Evolutionary conservation across 2,113 vertebrate genomes (phyloP).

Genomic region (Larimichthys polyactis): DNA sequence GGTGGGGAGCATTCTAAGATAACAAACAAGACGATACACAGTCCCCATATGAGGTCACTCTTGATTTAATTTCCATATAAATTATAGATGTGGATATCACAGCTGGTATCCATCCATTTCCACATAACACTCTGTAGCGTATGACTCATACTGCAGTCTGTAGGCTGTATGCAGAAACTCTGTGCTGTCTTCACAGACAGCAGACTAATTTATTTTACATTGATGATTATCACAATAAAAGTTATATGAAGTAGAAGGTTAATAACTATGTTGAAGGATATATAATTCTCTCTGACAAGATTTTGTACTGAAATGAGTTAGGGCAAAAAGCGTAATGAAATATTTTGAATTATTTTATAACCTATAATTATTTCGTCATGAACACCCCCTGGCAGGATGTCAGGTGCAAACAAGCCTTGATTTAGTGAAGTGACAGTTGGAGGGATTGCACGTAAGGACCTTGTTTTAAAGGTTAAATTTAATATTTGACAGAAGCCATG

Average conservation of each 20-base stretch:
- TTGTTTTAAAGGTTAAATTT: slow-evolving; percentile 1
- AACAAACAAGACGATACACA: not conserved
- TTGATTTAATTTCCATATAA: slow-evolving; percentile 28
- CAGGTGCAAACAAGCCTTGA: slow-evolving; percentile 70
- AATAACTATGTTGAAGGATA: slow-evolving; percentile 34
- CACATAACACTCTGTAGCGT: not conserved
- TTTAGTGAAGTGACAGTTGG: slow-evolving; percentile 54
- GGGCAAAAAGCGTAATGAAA: slow-evolving; percentile 48
- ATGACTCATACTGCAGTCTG: slow-evolving; percentile 13
- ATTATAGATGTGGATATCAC: not conserved
- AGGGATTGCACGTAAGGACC: slow-evolving; percentile 6
- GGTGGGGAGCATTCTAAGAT: not conserved
- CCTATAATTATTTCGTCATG: slow-evolving; percentile 74
- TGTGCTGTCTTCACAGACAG: slow-evolving; percentile 1
- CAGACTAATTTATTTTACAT: slow-evolving; percentile 2
- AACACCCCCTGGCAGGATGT: slow-evolving; percentile 50
- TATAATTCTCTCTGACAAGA: slow-evolving; percentile 29
- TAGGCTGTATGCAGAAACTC: not conserved
- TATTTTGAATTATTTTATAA: slow-evolving; percentile 61
- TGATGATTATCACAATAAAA: slow-evolving; percentile 19
- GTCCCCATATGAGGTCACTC: slow-evolving; percentile 11
- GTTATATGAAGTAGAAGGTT: not conserved
- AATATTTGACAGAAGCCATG: slow-evolving; percentile 5
- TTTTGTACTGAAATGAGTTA: slow-evolving; percentile 31
- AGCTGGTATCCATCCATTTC: slow-evolving; percentile 23